These are phyloP conservation scores for Lacanobia oleracea DNA, from an alignment of 2,888 invertebrate genomes.

Conservation along the genomic window DNA sequence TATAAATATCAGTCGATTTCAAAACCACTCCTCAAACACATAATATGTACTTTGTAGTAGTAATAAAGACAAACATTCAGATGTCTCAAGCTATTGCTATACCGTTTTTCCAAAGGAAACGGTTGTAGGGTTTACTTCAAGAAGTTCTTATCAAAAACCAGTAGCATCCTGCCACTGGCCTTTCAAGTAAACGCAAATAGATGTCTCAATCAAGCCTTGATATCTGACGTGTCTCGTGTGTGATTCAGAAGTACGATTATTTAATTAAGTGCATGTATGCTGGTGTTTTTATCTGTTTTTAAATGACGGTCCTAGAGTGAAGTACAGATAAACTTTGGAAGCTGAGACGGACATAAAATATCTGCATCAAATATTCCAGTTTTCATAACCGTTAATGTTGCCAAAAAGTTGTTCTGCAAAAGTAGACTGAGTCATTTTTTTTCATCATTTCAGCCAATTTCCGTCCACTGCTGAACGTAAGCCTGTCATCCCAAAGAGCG, in stretches of 20 bases:
- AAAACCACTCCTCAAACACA: too few relatives aligned
- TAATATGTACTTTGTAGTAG: too few relatives aligned
- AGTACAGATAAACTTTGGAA: not conserved
- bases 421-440: too few relatives aligned
- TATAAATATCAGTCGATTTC: too few relatives aligned
- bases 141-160: constrained; percentile 45
- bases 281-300: constrained; percentile 14
- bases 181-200: constrained; percentile 39
- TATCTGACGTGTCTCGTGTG: constrained; percentile 31
- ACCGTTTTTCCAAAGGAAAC: not conserved
- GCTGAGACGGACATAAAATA: not conserved
- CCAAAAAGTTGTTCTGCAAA: too few relatives aligned
- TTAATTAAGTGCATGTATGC: constrained; percentile 31
- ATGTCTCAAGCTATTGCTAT: too few relatives aligned
- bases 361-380: too few relatives aligned
- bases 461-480: too few relatives aligned
- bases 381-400: too few relatives aligned
- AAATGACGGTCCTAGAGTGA: not conserved
- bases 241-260: constrained; percentile 43
- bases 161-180: constrained; percentile 45
- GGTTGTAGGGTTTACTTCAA: constrained; percentile 8
- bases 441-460: too few relatives aligned
- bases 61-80: too few relatives aligned
- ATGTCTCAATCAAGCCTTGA: constrained; percentile 46
- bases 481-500: too few relatives aligned